Conservation (phyloP, 2,797 vertebrate species). For the Pitangus sulphuratus region DNA sequence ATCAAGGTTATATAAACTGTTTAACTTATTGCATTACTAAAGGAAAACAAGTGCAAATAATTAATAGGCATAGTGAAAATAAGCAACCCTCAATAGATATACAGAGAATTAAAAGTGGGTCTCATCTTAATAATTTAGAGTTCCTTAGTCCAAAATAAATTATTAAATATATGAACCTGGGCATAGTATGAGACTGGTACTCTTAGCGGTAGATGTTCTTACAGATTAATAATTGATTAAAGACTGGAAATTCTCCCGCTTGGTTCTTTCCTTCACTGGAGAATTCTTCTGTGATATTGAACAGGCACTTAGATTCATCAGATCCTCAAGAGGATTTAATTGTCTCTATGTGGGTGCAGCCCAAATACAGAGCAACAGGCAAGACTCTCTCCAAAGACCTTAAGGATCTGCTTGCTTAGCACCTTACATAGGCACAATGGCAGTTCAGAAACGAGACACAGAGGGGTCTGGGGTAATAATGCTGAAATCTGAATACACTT, state of each 20-base stretch:
- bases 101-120: neutral
- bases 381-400: neutral
- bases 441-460: neutral
- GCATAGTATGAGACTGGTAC: neutral
- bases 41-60: conserved; percentile 3
- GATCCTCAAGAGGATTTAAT: neutral
- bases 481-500: neutral
- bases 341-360: neutral
- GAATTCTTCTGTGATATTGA: neutral
- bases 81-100: neutral
- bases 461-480: neutral
- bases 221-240: conserved; percentile 18
- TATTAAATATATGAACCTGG: neutral
- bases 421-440: neutral
- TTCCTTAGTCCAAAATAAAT: neutral
- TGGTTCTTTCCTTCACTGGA: neutral
- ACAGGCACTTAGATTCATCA: neutral
- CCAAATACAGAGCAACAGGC: neutral
- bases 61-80: neutral
- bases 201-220: neutral
- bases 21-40: neutral
- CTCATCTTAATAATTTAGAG: neutral
- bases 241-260: neutral
- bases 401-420: neutral
- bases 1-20: neutral